Evolutionary conservation across 2,888 invertebrate species (phyloP).

Genomic region (Carpatolechia fugitivella): DNA sequence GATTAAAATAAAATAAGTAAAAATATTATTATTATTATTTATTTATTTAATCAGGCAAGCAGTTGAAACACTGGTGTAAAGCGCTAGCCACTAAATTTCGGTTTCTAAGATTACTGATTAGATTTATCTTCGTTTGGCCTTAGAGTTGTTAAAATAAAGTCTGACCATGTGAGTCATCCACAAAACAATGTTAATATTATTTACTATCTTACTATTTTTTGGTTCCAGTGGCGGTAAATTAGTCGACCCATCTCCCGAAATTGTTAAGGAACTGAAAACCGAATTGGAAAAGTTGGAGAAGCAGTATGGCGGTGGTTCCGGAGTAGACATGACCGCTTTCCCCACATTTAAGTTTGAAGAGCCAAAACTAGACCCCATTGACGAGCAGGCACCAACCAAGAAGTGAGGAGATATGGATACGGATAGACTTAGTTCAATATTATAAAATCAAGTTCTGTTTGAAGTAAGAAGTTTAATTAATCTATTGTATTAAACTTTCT

Average conservation of each 20-base stretch:
- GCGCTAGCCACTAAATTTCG: too few relatives aligned
- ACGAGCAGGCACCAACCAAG: constrained; percentile 54
- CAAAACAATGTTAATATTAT: too few relatives aligned
- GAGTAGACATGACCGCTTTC: constrained; percentile 93
- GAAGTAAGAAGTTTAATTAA: constrained; percentile 34
- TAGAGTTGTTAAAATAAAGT: too few relatives aligned
- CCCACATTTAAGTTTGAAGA: constrained; percentile 91
- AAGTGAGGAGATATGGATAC: constrained; percentile 43
- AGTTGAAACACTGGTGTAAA: too few relatives aligned
- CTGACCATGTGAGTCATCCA: too few relatives aligned
- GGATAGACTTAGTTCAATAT: constrained; percentile 19
- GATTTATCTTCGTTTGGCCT: too few relatives aligned
- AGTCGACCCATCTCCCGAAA: constrained; percentile 88
- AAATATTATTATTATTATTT: too few relatives aligned
- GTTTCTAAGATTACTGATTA: too few relatives aligned
- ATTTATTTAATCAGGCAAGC: too few relatives aligned
- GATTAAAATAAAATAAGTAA: too few relatives aligned
- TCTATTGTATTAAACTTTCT: constrained; percentile 38
- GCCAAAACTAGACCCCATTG: constrained; percentile 84
- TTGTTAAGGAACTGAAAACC: constrained; percentile 85
- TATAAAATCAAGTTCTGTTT: constrained; percentile 16
- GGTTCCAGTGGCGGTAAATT: constrained; percentile 87
- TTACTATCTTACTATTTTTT: too few relatives aligned
- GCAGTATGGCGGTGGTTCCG: constrained; percentile 87
- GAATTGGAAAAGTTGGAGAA: constrained; percentile 90